Evolutionary conservation across 2,797 vertebrate genomes (phyloP), one percentile per base, ranked within the genome.

Genomic region (Trachops cirrhosus): DNA sequence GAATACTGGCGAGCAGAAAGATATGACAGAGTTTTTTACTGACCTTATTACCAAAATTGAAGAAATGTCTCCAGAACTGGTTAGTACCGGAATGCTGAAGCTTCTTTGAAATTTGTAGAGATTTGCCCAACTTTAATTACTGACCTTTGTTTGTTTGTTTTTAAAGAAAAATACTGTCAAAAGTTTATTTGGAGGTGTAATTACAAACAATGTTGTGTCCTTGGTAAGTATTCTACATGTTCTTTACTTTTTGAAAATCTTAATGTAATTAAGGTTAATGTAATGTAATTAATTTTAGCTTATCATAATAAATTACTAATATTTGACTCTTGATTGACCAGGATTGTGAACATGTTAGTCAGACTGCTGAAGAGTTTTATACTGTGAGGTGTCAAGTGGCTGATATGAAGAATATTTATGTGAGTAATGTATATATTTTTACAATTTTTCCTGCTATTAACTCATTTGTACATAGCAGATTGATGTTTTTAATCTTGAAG

Each of bases 401-500:
- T 7, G 99, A 99, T 94, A 99, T 99, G 99, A 99, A 99, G 98
- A 99, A 99, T 98, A 99, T 99, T 98, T 99, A 99, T 92, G 99
- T 99, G 97, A 99, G 99, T 99, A 96, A 52, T 73, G 48, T 71
- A 41, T 77, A 48, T 74, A 5, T 0, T 50, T 10, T 0, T 74
- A 39, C 32, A 52, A 12, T 67, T 50, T 73, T 39, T 57, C 57
- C 75, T 62, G 22, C 26, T 68, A 68, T 64, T 84, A 75, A 18
- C 22, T 92, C n/a, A 0, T 50, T 79, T 68, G 6, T 75, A 21
- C 83, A 22, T 16, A 77, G 22, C 14, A 92, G 14, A 8, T 79
- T 89, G 83, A 46, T 84, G 26, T 93, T 89, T 80, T 8, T 91
- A 26, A 71, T 82, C 32, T 82, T 95, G 9, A 62, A 95, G 41